A percentile compares a stretch with the other conserved stretches of the same genome.
Conservation (phyloP, 2,797 vertebrate genomes). For the Sebastes flavidus region DNA sequence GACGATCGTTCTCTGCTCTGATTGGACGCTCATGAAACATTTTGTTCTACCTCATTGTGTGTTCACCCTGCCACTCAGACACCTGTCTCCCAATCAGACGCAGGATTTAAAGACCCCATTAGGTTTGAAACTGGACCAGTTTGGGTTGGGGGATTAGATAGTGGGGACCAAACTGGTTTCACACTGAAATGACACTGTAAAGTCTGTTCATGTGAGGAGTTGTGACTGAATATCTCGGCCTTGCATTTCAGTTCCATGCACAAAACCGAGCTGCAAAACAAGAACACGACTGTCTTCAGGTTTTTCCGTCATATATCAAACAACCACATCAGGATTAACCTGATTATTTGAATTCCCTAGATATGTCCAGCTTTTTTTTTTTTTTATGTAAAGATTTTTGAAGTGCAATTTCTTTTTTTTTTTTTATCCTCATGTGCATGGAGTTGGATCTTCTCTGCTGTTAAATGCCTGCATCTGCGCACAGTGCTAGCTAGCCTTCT, state of each 20-base stretch:
- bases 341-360: slow-evolving; percentile 25
- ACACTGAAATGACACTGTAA: slow-evolving; percentile 16
- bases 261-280: slow-evolving; percentile 41
- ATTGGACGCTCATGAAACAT: slow-evolving; percentile 65
- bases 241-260: slow-evolving; percentile 33
- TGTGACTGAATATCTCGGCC: slow-evolving; percentile 33
- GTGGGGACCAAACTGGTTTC: slow-evolving; percentile 26
- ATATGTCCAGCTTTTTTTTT: slow-evolving; percentile 22
- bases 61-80: slow-evolving; percentile 64
- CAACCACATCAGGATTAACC: slow-evolving; percentile 18
- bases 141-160: neutral
- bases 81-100: slow-evolving; percentile 36
- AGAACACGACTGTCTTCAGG: slow-evolving; percentile 25
- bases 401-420: slow-evolving; percentile 71
- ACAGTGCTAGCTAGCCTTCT: slow-evolving; percentile 51
- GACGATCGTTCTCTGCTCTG: slow-evolving; percentile 15
- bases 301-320: slow-evolving; percentile 35
- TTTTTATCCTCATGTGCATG: slow-evolving; percentile 46
- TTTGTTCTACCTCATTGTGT: slow-evolving; percentile 80
- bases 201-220: slow-evolving; percentile 13
- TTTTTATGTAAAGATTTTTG: slow-evolving; percentile 25
- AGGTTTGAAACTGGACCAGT: slow-evolving; percentile 6
- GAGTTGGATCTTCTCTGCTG: slow-evolving; percentile 60
- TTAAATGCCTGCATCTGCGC: slow-evolving; percentile 59
- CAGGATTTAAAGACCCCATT: slow-evolving; percentile 18